Evolutionary conservation across 1,140 invertebrate species (phyloP).

Genomic region (Camponotus vicinus): DNA sequence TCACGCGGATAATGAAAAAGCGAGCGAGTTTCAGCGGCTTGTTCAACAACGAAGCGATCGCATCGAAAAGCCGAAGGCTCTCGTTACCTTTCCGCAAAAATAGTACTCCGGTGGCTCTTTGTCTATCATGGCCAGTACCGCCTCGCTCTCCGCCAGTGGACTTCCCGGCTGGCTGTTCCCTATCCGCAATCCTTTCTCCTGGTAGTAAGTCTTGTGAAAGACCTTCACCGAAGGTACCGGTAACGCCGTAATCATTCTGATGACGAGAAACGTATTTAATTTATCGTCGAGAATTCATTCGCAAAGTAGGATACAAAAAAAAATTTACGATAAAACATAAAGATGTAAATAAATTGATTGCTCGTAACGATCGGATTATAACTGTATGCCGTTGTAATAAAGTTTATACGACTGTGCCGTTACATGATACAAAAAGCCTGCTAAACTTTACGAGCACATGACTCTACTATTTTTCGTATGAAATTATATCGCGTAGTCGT

Average conservation of each 20-base stretch:
- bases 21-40: not conserved
- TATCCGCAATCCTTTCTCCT: constrained; percentile 82
- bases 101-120: constrained; percentile 89
- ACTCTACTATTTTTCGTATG: not conserved
- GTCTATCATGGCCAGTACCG: constrained; percentile 79
- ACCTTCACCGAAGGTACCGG: constrained; percentile 84
- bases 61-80: not conserved
- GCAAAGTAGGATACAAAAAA: too few relatives aligned
- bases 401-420: not conserved
- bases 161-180: constrained; percentile 83
- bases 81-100: constrained; percentile 89
- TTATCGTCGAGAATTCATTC: too few relatives aligned
- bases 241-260: constrained; percentile 84
- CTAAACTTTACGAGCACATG: not conserved
- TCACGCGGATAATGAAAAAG: not conserved
- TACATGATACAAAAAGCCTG: not conserved
- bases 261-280: constrained; percentile 40
- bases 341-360: not conserved
- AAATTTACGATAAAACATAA: not conserved
- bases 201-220: constrained; percentile 85
- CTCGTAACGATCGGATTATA: not conserved
- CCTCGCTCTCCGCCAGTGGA: constrained; percentile 82
- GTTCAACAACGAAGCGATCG: too few relatives aligned
- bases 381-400: too few relatives aligned
- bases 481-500: not conserved